Conservation (phyloP, 2,113 vertebrate species). For the Rynchops niger region DNA sequence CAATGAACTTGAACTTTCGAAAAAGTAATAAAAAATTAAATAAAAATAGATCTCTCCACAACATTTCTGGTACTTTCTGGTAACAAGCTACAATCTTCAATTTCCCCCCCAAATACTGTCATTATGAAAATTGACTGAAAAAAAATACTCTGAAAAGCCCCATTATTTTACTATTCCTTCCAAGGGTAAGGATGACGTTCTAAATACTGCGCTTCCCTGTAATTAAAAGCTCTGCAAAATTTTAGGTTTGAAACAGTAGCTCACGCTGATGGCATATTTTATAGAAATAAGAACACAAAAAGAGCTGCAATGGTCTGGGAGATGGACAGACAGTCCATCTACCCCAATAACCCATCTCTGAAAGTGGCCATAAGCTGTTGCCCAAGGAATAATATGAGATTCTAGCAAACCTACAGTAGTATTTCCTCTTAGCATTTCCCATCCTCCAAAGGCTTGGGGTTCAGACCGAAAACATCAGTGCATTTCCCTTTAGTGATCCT, state of each 20-base stretch:
- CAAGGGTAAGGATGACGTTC: constrained; percentile 44
- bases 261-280: background rate
- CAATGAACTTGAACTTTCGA: constrained; percentile 62
- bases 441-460: background rate
- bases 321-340: background rate
- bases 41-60: constrained; percentile 14
- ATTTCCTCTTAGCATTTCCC: background rate
- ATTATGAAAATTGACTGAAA: constrained; percentile 34
- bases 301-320: background rate
- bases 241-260: constrained; percentile 49
- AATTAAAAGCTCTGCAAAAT: constrained; percentile 63
- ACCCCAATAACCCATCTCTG: background rate
- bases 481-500: background rate
- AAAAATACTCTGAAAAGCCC: constrained; percentile 15
- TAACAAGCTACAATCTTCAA: constrained; percentile 35
- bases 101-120: constrained; percentile 33
- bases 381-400: background rate
- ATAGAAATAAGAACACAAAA: constrained; percentile 39
- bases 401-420: background rate
- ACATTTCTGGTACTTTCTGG: constrained; percentile 33
- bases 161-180: constrained; percentile 48
- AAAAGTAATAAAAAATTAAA: constrained; percentile 34
- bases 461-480: background rate
- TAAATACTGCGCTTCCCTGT: constrained; percentile 42
- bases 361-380: background rate